Percentiles rank a stretch among this genome's conserved stretches.
phyloP scores from a whole-genome alignment of 2,113 vertebrate genomes.

The Heterotilapia buettikoferi region DNA sequence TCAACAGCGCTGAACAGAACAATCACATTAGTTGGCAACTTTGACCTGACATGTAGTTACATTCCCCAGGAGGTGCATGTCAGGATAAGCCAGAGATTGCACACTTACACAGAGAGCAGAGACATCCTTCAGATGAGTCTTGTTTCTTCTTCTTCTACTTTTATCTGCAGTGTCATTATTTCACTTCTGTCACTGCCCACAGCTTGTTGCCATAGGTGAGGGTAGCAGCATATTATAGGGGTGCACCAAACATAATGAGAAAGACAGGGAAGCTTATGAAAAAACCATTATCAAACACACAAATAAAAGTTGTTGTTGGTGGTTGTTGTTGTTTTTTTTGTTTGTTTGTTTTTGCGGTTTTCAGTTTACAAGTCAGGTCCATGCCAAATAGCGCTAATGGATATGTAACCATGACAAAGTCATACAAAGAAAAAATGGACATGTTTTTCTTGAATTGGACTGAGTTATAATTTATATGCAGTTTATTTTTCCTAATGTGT shows the following conservation, averaged over 20 bases:
- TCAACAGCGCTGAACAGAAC: background rate
- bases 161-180: background rate
- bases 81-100: background rate
- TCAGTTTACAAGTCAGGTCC: background rate
- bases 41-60: background rate
- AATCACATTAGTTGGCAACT: background rate
- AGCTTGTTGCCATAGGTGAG: background rate
- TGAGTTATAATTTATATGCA: background rate
- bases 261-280: background rate
- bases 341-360: background rate
- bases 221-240: background rate
- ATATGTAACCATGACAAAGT: background rate
- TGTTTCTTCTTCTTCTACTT: background rate
- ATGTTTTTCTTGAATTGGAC: background rate
- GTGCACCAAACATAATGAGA: background rate
- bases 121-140: background rate
- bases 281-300: fast-evolving
- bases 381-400: background rate
- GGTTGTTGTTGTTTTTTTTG: background rate
- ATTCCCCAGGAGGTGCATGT: background rate
- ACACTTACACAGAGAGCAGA: background rate
- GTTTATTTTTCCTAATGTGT: background rate
- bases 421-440: background rate
- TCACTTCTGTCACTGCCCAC: background rate
- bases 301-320: background rate